Conservation (phyloP, 2,113 vertebrate species). For the Ellobius talpinus region DNA sequence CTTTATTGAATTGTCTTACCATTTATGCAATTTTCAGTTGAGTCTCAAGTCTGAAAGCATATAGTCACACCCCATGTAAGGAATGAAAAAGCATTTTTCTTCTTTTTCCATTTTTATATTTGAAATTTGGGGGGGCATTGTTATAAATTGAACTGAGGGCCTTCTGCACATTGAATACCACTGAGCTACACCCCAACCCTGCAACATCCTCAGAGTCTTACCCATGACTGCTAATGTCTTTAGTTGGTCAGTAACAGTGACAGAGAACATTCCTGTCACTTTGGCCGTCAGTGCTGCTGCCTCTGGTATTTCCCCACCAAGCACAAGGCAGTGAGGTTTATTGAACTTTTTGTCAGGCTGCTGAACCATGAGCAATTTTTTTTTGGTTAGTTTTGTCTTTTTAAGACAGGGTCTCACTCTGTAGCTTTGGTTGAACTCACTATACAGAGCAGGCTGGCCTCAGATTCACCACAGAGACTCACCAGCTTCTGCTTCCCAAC, state of each 20-base stretch:
- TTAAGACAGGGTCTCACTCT: not conserved
- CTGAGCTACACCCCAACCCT: not conserved
- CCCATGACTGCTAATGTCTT: not conserved
- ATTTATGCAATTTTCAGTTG: not conserved
- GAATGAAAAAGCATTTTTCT: not conserved
- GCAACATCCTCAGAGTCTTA: not conserved
- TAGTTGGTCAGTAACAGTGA: not conserved
- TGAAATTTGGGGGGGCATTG: not conserved
- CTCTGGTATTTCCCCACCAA: not conserved
- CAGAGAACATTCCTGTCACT: not conserved
- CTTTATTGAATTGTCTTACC: not conserved
- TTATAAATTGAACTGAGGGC: not conserved
- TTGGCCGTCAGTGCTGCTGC: not conserved
- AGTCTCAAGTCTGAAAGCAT: not conserved
- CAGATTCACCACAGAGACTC: not conserved
- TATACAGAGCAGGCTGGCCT: not conserved
- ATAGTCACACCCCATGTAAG: slow-evolving; percentile 19
- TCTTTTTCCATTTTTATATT: slow-evolving; percentile 1
- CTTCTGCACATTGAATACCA: not conserved
- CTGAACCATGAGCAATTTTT: not conserved
- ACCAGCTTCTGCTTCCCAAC: not conserved
- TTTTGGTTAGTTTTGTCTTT: not conserved
- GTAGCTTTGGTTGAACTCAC: not conserved
- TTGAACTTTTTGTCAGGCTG: not conserved
- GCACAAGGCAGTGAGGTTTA: not conserved